Evolutionary conservation across 2,113 vertebrate genomes (phyloP), one percentile per base, ranked within the genome.

Genomic region (Butorides virescens): DNA sequence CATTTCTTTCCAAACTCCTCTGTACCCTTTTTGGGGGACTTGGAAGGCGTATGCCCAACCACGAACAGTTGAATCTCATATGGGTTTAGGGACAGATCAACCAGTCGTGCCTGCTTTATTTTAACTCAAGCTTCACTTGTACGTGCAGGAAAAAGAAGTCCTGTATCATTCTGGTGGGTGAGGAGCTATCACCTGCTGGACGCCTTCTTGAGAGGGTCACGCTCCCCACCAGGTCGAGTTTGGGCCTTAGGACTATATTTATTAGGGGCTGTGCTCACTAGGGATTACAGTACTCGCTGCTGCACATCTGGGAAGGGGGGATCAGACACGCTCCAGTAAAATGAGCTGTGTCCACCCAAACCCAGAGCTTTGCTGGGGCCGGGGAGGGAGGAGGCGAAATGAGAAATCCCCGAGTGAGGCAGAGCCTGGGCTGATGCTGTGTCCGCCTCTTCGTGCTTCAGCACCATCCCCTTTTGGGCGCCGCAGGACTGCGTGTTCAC

Each of bases 1-100:
- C 82, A 22, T 86, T 80, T 83, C 83, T 92, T 88, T 79, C 82
- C 66, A 82, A 30, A 37, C 15, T 82, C 50, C 29, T 77, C 23
- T 58, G 29, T 62, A 9, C 27, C 56, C 30, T 68, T 76, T 62
- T 3, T 23, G 27, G 55, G 71, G 30, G 52, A 10, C n/a, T 67
- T 32, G 3, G 80, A 74, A 75, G 73, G 77, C 39, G 2, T 16
- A 2, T 76, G 5, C 21, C 62, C 46, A 55, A 0, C 70, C 8
- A 1, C 5, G 30, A 75, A 32, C 1, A 2, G 30, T 10, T n/a
- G 63, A 63, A 55, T 46, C 67, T 86, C 23, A 1, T 29, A 0
- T 6, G 62, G 66, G 34, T 49, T 74, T 50, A 14, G 58, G 49
- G 74, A 53, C 66, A 73, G 63, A 73, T 42, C 0, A 0, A 27